Conservation (phyloP, 2,797 vertebrate species). For the Dendrocincla fuliginosa region DNA sequence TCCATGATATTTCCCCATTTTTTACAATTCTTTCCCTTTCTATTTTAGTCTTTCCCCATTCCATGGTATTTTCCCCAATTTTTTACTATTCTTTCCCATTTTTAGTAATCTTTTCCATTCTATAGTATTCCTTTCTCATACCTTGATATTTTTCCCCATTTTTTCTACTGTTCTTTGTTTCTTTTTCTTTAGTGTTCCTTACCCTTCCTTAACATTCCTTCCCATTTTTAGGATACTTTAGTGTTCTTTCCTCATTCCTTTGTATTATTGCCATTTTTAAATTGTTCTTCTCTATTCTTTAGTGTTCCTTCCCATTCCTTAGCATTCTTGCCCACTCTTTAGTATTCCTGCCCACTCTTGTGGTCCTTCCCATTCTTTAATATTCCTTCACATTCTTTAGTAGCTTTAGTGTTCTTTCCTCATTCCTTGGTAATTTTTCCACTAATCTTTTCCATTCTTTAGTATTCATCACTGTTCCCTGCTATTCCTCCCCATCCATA, state of each 20-base stretch:
- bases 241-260: neutral
- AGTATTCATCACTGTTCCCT: neutral
- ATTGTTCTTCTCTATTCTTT: neutral
- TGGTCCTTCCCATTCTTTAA: neutral
- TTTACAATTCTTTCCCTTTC: neutral
- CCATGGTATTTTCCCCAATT: neutral
- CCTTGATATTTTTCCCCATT: neutral
- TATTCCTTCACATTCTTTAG: neutral
- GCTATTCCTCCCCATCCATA: too few relatives aligned
- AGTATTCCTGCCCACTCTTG: neutral
- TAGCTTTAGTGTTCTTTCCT: neutral
- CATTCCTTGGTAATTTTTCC: neutral
- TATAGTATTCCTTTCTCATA: neutral
- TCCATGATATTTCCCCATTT: accelerated
- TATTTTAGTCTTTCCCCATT: neutral
- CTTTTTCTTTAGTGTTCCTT: neutral
- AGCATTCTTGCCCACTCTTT: neutral
- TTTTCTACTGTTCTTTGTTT: too few relatives aligned
- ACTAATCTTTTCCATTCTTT: neutral
- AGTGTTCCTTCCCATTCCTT: neutral
- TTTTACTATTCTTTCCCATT: neutral
- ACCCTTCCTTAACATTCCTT: neutral
- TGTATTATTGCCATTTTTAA: neutral
- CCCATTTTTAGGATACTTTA: neutral
- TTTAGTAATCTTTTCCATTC: neutral